Conservation (phyloP, 2,113 vertebrate genomes). For the Xenopus tropicalis region UCB_Xtro_10.0 CM004448.2:68361501-68362000, state of each 20-base stretch:
- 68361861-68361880: constrained; percentile 94
- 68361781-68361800: constrained; percentile 86
- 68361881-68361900: constrained; percentile 93
- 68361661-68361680: constrained; percentile 70
- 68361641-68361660: constrained; percentile 73
- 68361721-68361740: constrained; percentile 65
- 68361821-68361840: constrained; percentile 97
- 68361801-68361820: constrained; percentile 89
- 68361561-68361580: constrained; percentile 90
- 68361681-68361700: constrained; percentile 75
- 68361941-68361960: constrained; percentile 64
- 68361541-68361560: constrained; percentile 82
- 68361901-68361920: constrained; percentile 93
- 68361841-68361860: constrained; percentile 83
- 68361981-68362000: constrained; percentile 34
- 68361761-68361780: constrained; percentile 78
- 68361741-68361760: constrained; percentile 69
- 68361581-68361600: constrained; percentile 94
- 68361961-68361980: constrained; percentile 52
- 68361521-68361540: constrained; percentile 94
- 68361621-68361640: constrained; percentile 75
- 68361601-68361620: constrained; percentile 93
- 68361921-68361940: constrained; percentile 79
- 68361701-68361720: constrained; percentile 67
- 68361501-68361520: constrained; percentile 99